Base-by-base conservation (phyloP, 2,797 vertebrate genomes). In the Rhincodon typus region DNA sequence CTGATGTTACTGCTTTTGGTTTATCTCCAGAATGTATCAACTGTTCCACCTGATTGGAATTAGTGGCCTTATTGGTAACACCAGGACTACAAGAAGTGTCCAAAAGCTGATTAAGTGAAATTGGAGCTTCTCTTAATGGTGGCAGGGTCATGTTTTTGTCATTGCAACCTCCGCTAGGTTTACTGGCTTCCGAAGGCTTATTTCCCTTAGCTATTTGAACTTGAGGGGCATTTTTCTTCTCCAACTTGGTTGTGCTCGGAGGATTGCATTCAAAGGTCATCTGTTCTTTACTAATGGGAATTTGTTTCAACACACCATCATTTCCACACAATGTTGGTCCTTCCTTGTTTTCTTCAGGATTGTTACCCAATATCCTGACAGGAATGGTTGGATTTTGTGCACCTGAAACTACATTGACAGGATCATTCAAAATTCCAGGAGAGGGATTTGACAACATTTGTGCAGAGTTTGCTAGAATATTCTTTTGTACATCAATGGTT, bases 41-140 rank as follows among this genome's bases (percentile, higher is more conserved):
- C 3, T 98, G 97, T 96, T 97, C 97, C 96, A 98, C 97, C 96
- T 97, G 96, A 96, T 97, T 96, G 96, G 97, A 96, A 67, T 97
- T 97, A 95, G 97, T 96, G 70, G 98, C 97, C 70, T 98, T 98
- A 97, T 97, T 97, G 90, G 98, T 97, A 96, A 98, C 97, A 17
- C 98, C 98, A 96, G 98, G 96, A 96, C 97, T 97, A 97, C 97
- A 97, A 90, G 98, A 97, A 97, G 98, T 98, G 97, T 99, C 99
- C 96, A 99, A 97, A 97, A 99, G 98, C 97, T 99, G 99, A 97
- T 99, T 99, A 96, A 99, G 97, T 46, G 99, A 99, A 95, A 98
- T 99, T 96, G 99, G 99, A 96, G 98, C 97, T 96, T 98, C 98
- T 97, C 98, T 98, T 97, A 98, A 97, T 96, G 98, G 97, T 97